These are phyloP conservation scores for Phalacrocorax brasilianus DNA, from an alignment of 2,113 vertebrate species.

Conservation along the genomic window DNA sequence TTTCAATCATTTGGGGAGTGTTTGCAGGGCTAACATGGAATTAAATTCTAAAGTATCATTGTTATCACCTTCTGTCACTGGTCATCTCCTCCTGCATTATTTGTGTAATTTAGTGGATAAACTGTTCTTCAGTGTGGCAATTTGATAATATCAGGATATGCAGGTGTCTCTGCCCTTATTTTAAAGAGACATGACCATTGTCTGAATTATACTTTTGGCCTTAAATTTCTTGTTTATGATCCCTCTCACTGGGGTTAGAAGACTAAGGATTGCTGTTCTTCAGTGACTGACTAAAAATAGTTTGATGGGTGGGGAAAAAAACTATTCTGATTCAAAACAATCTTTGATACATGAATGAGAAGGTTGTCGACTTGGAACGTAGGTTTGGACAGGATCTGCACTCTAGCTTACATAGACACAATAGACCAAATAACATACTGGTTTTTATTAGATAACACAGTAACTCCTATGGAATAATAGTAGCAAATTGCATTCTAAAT, in stretches of 20 bases:
- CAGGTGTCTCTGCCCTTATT: background rate
- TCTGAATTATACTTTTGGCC: background rate
- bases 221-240: background rate
- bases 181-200: background rate
- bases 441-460: background rate
- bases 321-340: background rate
- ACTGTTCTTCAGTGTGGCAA: background rate
- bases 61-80: background rate
- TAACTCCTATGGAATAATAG: background rate
- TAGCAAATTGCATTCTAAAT: background rate
- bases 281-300: background rate
- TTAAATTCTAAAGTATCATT: background rate
- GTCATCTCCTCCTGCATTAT: background rate
- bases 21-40: background rate
- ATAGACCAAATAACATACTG: background rate
- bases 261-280: background rate
- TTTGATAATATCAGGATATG: background rate
- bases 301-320: background rate
- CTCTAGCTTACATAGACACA: background rate
- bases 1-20: background rate
- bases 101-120: background rate
- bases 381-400: background rate
- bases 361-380: background rate
- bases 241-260: background rate
- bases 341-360: background rate